Base-by-base conservation (phyloP, 1,140 invertebrate species). In the Bombus affinis region DNA sequence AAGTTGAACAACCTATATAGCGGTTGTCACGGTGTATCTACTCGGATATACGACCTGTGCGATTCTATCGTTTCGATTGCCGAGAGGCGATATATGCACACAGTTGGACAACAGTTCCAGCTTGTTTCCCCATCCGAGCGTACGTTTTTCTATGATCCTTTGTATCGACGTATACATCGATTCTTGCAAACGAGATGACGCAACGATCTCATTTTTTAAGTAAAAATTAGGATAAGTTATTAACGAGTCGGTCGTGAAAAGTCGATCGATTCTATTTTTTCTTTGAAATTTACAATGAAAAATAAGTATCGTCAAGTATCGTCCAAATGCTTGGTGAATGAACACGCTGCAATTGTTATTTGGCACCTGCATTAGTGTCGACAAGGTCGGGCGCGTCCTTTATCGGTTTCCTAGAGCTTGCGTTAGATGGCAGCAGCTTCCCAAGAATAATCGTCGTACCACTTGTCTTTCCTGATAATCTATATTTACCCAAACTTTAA, bases 381-480 rank as follows among this genome's bases (percentile, higher is more conserved):
- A 82, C 82, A 71, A 84, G 70, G 68, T 68, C 65, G 68, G 37
- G 35, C 70, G 47, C 72, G 32, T 84, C 28, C 32, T 59, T 82
- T 66, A 81, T 87, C 73, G 42, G 83, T 77, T 91, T 90, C 87
- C 37, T 35, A 13, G 22, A 89, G 25, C 28, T 80, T 74, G 70
- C 90, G 90, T 71, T 79, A 92, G 91, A 91, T 92, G 91, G 91
- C 91, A 81, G 66, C 65, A 86, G 86, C 76, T 83, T 75, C 42
- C 59, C 59, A 78, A 39, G 70, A 90, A 76, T 47, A 74, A 47
- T 37, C 53, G 59, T n/a, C 15, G 2, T 2, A n/a, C 35, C 4
- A 28, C 12, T 62, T n/a, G 65, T 77, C 62, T 73, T 71, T 13
- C 53, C 32, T 44, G 13, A 72, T 39, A 25, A 53, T 66, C 80